phyloP scores from a whole-genome alignment of 2,888 invertebrate species.

The Pogonocherus hispidulus region DNA sequence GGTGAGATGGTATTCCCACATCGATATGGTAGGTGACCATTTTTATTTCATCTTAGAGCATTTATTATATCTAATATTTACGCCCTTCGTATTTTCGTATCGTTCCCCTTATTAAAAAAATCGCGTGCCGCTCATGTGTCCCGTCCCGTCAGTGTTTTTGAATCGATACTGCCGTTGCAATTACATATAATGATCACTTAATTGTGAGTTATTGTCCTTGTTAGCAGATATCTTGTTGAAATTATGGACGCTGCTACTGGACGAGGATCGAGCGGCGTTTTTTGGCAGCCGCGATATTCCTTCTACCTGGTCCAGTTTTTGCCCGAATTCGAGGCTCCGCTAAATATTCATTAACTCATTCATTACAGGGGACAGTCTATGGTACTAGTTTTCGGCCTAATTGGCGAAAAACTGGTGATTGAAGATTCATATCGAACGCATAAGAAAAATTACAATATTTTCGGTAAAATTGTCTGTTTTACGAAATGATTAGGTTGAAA shows the following conservation, averaged over 20 bases:
- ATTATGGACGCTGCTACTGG: constrained; percentile 60
- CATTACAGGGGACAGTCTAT: constrained; percentile 44
- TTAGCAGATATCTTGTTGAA: constrained; percentile 65
- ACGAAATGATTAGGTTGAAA: too few species aligned
- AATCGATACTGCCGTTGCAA: constrained; percentile 65
- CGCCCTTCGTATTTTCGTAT: not conserved
- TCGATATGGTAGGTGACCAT: too few species aligned
- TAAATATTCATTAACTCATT: constrained; percentile 54
- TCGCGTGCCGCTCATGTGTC: not conserved
- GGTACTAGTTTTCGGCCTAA: constrained; percentile 43
- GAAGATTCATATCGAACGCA: too few species aligned
- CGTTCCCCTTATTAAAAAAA: not conserved
- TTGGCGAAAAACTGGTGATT: constrained; percentile 28
- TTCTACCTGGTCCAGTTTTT: constrained; percentile 37
- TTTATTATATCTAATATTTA: too few species aligned
- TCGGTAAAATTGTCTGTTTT: too few species aligned
- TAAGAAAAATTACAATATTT: too few species aligned
- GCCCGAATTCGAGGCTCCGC: constrained; percentile 23
- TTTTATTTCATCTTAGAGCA: too few species aligned
- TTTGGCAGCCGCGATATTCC: constrained; percentile 26
- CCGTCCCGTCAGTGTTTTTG: constrained; percentile 54
- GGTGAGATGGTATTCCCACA: too few species aligned
- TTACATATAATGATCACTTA: constrained; percentile 69
- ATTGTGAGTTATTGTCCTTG: constrained; percentile 69
- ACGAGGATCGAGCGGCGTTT: constrained; percentile 46